phyloP scores from a whole-genome alignment of 2,797 vertebrate genomes.

The Tapera naevia region DNA sequence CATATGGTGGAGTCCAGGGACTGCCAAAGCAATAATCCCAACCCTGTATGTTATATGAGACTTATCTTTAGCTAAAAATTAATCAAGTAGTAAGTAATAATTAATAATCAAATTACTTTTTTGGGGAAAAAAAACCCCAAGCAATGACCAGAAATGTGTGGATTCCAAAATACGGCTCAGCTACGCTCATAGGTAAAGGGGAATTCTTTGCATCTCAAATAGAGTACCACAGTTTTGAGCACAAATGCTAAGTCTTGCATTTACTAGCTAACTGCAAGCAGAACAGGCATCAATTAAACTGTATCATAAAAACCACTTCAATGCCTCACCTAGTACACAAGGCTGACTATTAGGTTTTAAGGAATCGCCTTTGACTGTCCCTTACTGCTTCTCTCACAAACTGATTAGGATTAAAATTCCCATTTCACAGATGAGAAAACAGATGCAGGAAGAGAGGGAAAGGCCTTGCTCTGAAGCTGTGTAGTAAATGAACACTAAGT shows the following conservation, averaged over 20 bases:
- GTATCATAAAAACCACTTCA: neutral
- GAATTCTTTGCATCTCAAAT: neutral
- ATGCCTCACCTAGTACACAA: neutral
- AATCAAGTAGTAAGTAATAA: neutral
- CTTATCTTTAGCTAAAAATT: neutral
- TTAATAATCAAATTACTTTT: neutral
- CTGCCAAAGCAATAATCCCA: neutral
- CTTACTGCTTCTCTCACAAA: neutral
- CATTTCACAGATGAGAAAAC: constrained; percentile 34
- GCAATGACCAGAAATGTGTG: neutral
- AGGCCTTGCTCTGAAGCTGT: neutral
- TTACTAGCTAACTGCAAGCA: neutral
- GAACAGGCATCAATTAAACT: neutral
- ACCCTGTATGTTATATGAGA: neutral
- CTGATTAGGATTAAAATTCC: constrained; percentile 37
- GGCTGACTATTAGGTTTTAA: neutral
- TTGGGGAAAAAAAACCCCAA: fast-evolving
- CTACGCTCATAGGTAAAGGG: neutral
- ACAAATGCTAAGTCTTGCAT: neutral
- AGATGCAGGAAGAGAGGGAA: neutral
- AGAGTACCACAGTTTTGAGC: neutral
- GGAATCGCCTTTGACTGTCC: neutral
- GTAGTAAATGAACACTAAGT: neutral
- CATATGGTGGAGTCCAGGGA: neutral
- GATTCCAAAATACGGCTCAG: neutral